Evolutionary conservation across 1,140 invertebrate genomes (phyloP), one percentile per base, ranked within the genome.

Genomic region (Drosophila nikananu): DNA sequence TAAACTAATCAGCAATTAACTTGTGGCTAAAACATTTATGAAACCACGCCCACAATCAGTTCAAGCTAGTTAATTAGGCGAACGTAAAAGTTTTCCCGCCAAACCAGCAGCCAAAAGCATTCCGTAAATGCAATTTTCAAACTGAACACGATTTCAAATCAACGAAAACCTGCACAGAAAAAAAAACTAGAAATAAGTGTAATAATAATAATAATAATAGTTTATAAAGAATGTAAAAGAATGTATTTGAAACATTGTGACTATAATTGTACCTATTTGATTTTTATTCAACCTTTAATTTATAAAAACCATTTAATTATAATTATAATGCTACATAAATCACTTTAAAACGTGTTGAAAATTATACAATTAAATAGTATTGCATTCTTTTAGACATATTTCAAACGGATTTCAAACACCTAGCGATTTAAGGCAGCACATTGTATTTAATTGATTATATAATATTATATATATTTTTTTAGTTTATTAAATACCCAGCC

Each of bases 21-120:
- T 3, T 35, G n/a, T 35, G 78, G 21, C 52, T 37, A 71, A 79
- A 66, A 51, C 37, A 75, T 68, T 49, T 52, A 44, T 48, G 12
- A 39, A n/a, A 27, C 48, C 25, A 57, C 41, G 19, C 30, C 48
- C 30, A n/a, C 32, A 25, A 39, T 58, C 51, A 68, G 62, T 66
- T 68, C 27, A 65, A 49, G 30, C 37, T 17, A 70, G 77, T 80
- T 87, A 77, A 89, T 86, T 87, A 80, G 60, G 58, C 64, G 21
- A 57, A 51, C 27, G 46, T 21, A 52, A 51, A 67, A 48, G 44
- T 48, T 54, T 58, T n/a, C 10, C 32, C 21, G 19, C 21, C 21
- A 23, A 23, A 23, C 52, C 35, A 55, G 32, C 17, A 48, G 13
- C 66, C 39, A 39, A 46, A 71, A 48, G 25, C 23, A 71, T 72